Evolutionary conservation across 2,888 invertebrate genomes (phyloP).

Genomic region (Ophion obscuratus): DNA sequence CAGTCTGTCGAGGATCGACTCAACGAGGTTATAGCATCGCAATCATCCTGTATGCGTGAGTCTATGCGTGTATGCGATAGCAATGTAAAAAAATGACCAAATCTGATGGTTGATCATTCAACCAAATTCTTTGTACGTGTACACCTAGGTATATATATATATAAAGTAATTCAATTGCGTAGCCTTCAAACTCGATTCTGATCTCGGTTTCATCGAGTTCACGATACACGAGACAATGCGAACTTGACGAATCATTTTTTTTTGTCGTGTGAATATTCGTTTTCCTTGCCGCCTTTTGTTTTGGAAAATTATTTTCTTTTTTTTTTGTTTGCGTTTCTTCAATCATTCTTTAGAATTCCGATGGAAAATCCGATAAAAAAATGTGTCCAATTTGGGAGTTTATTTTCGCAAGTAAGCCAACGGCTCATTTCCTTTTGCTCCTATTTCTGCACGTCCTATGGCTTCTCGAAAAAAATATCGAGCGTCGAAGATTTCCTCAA

Average conservation of each 20-base stretch:
- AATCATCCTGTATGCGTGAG: slow-evolving; percentile 27
- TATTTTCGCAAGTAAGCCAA: too few relatives aligned
- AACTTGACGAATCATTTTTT: not conserved
- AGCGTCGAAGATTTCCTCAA: too few relatives aligned
- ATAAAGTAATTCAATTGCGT: not conserved
- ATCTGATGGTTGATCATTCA: slow-evolving; percentile 48
- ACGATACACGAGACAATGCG: not conserved
- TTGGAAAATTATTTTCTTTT: not conserved
- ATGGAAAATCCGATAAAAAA: too few relatives aligned
- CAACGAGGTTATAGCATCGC: slow-evolving; percentile 79
- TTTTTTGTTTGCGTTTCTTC: not conserved
- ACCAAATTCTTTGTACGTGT: slow-evolving; percentile 73
- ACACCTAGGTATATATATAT: not conserved
- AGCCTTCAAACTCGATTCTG: slow-evolving; percentile 1
- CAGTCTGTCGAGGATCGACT: slow-evolving; percentile 80
- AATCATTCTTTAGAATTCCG: not conserved
- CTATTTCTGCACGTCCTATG: too few relatives aligned
- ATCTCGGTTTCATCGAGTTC: slow-evolving; percentile 6
- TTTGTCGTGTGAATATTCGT: not conserved
- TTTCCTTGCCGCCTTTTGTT: not conserved
- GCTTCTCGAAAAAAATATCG: too few relatives aligned
- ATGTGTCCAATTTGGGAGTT: too few relatives aligned
- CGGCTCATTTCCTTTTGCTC: too few relatives aligned
- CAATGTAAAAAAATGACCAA: slow-evolving; percentile 42
- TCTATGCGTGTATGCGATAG: slow-evolving; percentile 28